Base-by-base conservation (phyloP, 2,797 vertebrate genomes). In the Chaetodon trifasciatus region DNA sequence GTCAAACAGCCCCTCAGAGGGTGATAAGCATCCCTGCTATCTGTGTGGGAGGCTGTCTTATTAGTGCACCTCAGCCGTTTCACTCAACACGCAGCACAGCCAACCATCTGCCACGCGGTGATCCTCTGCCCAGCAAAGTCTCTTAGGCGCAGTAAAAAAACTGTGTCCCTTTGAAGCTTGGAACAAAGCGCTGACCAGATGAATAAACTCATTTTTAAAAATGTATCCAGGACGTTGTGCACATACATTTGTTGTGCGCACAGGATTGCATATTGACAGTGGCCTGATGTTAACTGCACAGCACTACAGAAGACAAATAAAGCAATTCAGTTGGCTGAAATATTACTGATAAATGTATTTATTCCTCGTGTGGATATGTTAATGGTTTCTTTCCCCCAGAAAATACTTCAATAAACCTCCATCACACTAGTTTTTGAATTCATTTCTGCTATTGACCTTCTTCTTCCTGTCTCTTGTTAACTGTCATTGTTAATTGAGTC, bases 41-140 rank as follows among this genome's bases (percentile, higher is more conserved):
- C 95, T 93, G 95, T 96, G 96, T 96, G 96, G 96, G 93, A 96
- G 96, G 96, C 94, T 95, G 96, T 96, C 97, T 97, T 97, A 97
- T 97, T 97, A 97, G 97, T 97, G 96, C 95, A 96, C 96, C 96
- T 97, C 97, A 96, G 85, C 96, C 96, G 94, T 97, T 98, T 96
- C 96, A 97, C 96, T 97, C 96, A 97, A 96, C 96, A 96, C 94
- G 95, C 96, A 96, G 97, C 97, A 93, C 96, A 96, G 95, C 94
- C 96, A 95, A 95, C 97, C 97, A 99, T 99, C 97, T 98, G 97
- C 97, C 96, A 94, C 93, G 88, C 94, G 92, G 94, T 90, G 77
- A 86, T 94, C 93, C 93, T 95, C 95, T 95, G 96, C 95, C 96
- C 96, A 84, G 74, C 87, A 90, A 88, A 83, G 93, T 95, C 96